Evolutionary conservation across 2,888 invertebrate genomes (phyloP), one percentile per base, ranked within the genome.

Genomic region (Muscina levida): DNA sequence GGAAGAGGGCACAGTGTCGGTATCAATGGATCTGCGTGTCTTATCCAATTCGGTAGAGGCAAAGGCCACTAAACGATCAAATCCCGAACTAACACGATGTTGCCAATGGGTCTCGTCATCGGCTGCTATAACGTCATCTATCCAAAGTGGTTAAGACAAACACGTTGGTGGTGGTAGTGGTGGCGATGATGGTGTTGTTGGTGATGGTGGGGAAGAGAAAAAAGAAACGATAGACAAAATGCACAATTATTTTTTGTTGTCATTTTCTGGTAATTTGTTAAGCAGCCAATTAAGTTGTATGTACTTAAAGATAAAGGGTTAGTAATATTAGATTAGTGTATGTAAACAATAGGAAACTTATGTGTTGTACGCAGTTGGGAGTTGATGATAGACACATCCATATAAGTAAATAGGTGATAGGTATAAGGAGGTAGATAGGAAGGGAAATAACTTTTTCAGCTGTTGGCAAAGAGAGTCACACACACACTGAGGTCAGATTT

Each of bases 11-110:
- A 90, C 90, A 24, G 88, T 90, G 70, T 92, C 93, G 85, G 95
- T 95, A 91, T 97, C 96, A 0, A 95, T 94, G 48, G 96, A 96
- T 79, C 96, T 93, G 79, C 96, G 93, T 77, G 96, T 93, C 87
- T 97, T 94, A 91, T 96, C 97, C 89, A 97, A 92, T 87, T 97
- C 97, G 15, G 96, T 97, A 48, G 97, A 97, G 65, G 97, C 97
- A 89, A 97, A 96, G 78, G 97, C 97, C 84, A 98, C 96, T 86
- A 98, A 92, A 84, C 97, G 95, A 91, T 98, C 98, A 92, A 98
- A 98, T 71, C 97, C 97, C 85, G 96, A 97, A 89, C 96, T 96
- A 86, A 97, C 96, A 85, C 97, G 95, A 90, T 97, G 96, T 90
- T 97, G 97, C 97, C 97, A 97, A 90, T 96, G 96, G 85, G 95